Evolutionary conservation across 2,113 vertebrate species (phyloP), one percentile per base, ranked within the genome.

Genomic region (Capra hircus): DNA sequence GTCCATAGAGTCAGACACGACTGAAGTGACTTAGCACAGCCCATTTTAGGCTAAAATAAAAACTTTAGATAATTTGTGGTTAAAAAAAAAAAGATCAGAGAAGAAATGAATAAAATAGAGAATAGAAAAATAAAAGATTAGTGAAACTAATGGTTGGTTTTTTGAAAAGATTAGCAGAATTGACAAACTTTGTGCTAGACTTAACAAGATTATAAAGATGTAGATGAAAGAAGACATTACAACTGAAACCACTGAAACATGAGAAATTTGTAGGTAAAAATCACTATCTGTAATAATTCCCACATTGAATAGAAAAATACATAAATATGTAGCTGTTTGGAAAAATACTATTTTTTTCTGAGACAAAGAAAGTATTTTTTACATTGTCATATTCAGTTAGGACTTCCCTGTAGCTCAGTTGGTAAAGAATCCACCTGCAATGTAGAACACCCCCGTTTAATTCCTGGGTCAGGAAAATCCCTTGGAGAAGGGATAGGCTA

Each of bases 261-360:
- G 9, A 71, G 17, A 71, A 71, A 1, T 9, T 83, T 86, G 57
- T 71, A 81, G 45, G 15, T 52, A 55, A 97, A 53, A 78, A 86
- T 96, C 96, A 30, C 13, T 52, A 16, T 92, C 83, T 90, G 97
- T 83, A 96, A 94, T 92, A 96, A 92, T 83, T 88, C 60, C 93
- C 82, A 88, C 19, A 21, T 59, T 43, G 81, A 91, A n/a, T 97
- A 86, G n/a, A 83, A 97, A 88, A 95, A 67, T 82, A 94, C 85
- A 97, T 97, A 98, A 98, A 97, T 96, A 97, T 0, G 1, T 14
- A 98, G 96, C 91, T 82, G 25, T 50, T 57, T 4, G 62, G 12
- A 60, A 98, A 94, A 97, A 82, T 45, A 80, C 62, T 89, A 59
- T 80, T 80, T 74, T 84, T 60, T 94, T 57, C 60, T 55, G 91